Percentiles rank a stretch among this genome's conserved stretches.
Evolutionary conservation across 2,888 invertebrate species (phyloP).

Genomic region (Drosophila monieri): DNA sequence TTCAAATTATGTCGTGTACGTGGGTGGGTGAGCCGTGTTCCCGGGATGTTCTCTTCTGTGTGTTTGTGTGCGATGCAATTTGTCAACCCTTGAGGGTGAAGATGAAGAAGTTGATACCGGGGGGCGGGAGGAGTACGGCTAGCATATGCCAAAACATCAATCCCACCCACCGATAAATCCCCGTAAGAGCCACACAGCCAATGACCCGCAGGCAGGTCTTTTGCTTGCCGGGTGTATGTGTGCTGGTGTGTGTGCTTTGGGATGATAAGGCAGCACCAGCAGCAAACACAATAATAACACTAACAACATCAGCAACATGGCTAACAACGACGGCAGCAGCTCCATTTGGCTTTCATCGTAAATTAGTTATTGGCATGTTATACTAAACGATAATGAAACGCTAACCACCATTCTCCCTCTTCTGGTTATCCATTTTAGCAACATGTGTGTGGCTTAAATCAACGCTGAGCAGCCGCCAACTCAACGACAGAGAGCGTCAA

Average conservation of each 20-base stretch:
- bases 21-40: slow-evolving; percentile 15
- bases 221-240: neutral
- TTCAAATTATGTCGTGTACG: slow-evolving; percentile 67
- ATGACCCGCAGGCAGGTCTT: slow-evolving; percentile 31
- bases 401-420: slow-evolving; percentile 4
- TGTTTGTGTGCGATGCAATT: slow-evolving; percentile 51
- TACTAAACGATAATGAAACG: slow-evolving; percentile 71
- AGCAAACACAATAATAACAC: slow-evolving; percentile 26
- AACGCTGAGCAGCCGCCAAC: slow-evolving; percentile 20
- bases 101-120: slow-evolving; percentile 36
- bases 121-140: slow-evolving; percentile 28
- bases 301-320: slow-evolving; percentile 48
- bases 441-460: slow-evolving; percentile 66
- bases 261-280: slow-evolving; percentile 63
- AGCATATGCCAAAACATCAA: slow-evolving; percentile 57
- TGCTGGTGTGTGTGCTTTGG: slow-evolving; percentile 37
- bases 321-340: slow-evolving; percentile 27
- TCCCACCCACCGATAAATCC: slow-evolving; percentile 29
- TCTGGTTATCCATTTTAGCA: slow-evolving; percentile 45
- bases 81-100: slow-evolving; percentile 63
- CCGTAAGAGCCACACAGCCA: slow-evolving; percentile 24
- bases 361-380: slow-evolving; percentile 78
- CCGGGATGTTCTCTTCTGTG: neutral
- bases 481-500: slow-evolving; percentile 5
- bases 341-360: slow-evolving; percentile 63